Percentiles rank a stretch among this genome's conserved stretches.
phyloP scores from a whole-genome alignment of 2,113 vertebrate species.

The Gila orcuttii region DNA sequence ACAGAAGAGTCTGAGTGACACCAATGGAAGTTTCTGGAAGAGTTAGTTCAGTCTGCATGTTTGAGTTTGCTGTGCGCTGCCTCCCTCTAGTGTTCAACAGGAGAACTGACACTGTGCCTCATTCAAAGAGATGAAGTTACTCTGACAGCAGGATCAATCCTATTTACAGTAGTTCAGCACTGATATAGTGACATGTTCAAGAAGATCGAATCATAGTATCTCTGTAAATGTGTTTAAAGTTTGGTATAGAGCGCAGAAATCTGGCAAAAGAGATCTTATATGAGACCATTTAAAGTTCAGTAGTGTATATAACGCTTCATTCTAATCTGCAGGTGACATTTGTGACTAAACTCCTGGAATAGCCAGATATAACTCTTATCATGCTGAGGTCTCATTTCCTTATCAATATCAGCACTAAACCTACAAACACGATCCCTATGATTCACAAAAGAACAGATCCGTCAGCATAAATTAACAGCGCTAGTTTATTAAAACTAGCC shows the following conservation, averaged over 20 bases:
- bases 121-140: neutral
- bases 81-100: slow-evolving; percentile 7
- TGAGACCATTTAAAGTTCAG: too few species aligned
- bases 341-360: slow-evolving; percentile 7
- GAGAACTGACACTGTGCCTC: neutral
- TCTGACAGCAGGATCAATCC: neutral
- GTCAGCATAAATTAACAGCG: neutral
- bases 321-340: neutral
- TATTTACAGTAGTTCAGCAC: neutral
- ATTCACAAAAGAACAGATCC: neutral
- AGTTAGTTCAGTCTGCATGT: neutral
- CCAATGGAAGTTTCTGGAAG: neutral
- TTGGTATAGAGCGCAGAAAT: too few species aligned
- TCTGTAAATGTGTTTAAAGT: too few species aligned
- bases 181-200: neutral
- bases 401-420: neutral
- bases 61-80: neutral
- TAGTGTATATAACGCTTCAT: neutral
- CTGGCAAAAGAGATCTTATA: too few species aligned
- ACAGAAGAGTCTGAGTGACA: neutral
- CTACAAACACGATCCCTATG: neutral
- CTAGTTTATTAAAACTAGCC: neutral
- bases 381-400: neutral
- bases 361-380: neutral
- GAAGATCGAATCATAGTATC: neutral